Base-by-base conservation (phyloP, 2,888 invertebrate species). In the Tiliacea aurago region DNA sequence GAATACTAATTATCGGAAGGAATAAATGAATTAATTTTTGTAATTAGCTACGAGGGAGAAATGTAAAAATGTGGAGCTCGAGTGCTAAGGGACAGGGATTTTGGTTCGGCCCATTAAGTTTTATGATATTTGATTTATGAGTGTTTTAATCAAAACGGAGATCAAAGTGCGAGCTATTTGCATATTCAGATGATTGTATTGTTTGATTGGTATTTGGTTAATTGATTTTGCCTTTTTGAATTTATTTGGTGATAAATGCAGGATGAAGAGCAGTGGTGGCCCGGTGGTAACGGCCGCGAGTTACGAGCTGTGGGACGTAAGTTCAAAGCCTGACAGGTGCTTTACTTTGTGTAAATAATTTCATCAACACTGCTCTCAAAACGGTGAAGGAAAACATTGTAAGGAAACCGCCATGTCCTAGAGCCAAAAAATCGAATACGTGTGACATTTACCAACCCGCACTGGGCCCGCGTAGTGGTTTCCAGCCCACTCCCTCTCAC, bases 1-100 rank as follows among this genome's bases (percentile, higher is more conserved):
- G 94, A 92, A 95, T 94, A 94, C 93, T 94, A 94, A 94, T 94
- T 94, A 92, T 92, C 88, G 90, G 89, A 87, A 85, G 88, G 91
- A 91, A 92, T 92, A 92, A 93, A 91, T 89, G 90, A 92, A 92
- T 91, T 91, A 90, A 93, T 93, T 92, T 89, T 88, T 81, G 84
- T 91, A 91, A 92, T 92, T 91, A 91, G 89, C 86, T 80, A 84
- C 82, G 75, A 67, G 71, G 76, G 81, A 55, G 79, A 78, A 81
- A 83, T 83, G 73, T 77, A 80, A 86, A 82, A 87, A 84, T 73
- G n/a, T 64, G 64, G 55, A 61, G 13, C 55, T 70, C 58, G 18
- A 63, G 80, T 68, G 77, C 65, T 61, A 64, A 76, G 45, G 78
- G 75, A 84, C 81, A 86, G 62, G 78, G 84, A 83, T 86, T 86